These are phyloP conservation scores for Cinclus cinclus DNA, from an alignment of 2,113 vertebrate species.

Conservation along the genomic window DNA sequence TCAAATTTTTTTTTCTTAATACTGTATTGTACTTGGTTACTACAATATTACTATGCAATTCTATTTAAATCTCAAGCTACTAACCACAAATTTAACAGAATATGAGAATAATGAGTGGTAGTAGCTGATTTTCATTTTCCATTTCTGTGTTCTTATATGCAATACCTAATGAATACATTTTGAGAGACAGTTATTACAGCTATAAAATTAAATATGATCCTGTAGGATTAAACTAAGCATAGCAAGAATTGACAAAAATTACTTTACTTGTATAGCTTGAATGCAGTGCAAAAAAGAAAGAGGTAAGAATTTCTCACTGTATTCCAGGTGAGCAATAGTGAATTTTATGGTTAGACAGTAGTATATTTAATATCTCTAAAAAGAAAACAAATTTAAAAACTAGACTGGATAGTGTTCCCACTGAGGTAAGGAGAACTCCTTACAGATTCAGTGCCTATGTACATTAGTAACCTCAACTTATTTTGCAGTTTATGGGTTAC, in stretches of 20 bases:
- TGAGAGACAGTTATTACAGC: neutral
- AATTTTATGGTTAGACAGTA: neutral
- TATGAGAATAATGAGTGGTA: neutral
- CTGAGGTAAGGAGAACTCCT: neutral
- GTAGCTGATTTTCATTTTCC: conserved; percentile 19
- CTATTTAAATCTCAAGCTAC: conserved; percentile 31
- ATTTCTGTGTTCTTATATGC: conserved; percentile 31
- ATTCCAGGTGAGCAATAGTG: neutral
- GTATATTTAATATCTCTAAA: neutral
- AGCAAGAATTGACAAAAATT: neutral
- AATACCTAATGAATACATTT: conserved; percentile 22
- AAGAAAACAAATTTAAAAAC: neutral
- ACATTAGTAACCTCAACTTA: neutral
- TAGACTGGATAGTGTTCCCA: neutral
- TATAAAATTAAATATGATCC: neutral
- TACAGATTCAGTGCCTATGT: neutral
- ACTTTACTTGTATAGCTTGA: neutral
- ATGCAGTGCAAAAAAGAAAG: neutral
- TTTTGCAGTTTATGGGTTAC: neutral
- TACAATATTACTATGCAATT: conserved; percentile 1
- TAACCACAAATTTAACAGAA: neutral
- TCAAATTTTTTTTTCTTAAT: neutral
- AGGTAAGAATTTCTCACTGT: neutral
- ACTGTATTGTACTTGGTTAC: conserved; percentile 43
- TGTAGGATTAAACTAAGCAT: neutral